These are phyloP conservation scores for Mus caroli DNA, from an alignment of 2,797 vertebrate genomes.

Conservation along the genomic window DNA sequence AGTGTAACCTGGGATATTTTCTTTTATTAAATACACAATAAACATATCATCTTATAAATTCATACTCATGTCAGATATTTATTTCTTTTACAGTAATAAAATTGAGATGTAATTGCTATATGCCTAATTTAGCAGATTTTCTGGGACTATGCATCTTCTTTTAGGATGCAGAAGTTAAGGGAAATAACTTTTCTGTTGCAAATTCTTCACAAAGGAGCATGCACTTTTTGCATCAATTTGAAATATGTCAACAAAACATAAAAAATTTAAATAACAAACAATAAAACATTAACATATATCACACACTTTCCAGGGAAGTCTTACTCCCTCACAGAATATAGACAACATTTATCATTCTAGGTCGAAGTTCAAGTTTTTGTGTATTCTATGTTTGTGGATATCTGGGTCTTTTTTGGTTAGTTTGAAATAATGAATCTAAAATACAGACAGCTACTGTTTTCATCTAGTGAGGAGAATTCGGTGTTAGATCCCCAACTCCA, in stretches of 20 bases:
- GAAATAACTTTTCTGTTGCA: neutral
- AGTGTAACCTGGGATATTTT: neutral
- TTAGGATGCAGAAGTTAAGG: neutral
- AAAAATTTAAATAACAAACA: neutral
- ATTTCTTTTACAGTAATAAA: neutral
- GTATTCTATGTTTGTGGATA: neutral
- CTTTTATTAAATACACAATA: neutral
- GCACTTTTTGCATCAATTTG: neutral
- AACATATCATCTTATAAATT: neutral
- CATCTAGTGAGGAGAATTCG: neutral
- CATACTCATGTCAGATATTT: neutral
- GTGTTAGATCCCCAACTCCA: accelerated
- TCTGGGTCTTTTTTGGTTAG: neutral
- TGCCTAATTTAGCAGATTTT: neutral
- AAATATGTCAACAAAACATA: neutral
- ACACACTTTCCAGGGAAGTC: neutral
- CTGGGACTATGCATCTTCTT: neutral
- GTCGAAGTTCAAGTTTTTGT: neutral
- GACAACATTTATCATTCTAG: neutral
- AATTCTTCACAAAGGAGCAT: neutral
- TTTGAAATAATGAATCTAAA: neutral
- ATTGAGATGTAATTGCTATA: neutral
- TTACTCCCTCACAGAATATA: neutral
- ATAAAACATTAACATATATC: neutral
- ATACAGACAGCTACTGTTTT: neutral